Percentiles rank a stretch among this genome's conserved stretches.
These are phyloP conservation scores for Oceanodroma leucorhoa DNA, from an alignment of 2,797 vertebrate species.

Conservation along the genomic window DNA sequence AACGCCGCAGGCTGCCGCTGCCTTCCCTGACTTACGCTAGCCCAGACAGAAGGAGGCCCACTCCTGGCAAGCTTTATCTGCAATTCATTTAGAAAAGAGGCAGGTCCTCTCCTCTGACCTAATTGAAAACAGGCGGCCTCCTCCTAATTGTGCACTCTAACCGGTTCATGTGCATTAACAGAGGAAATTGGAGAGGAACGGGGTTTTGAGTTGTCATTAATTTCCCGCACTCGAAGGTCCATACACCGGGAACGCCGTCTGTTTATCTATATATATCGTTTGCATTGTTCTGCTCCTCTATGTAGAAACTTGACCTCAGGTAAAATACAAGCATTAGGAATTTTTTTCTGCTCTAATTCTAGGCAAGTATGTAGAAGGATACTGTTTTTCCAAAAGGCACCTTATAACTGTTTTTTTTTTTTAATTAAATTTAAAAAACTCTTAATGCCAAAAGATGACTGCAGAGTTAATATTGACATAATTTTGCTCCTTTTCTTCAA, in stretches of 20 bases:
- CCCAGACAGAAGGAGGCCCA: neutral
- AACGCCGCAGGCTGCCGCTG: neutral
- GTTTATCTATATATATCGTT: neutral
- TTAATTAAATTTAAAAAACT: neutral
- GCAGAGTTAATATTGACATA: neutral
- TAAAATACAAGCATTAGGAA: neutral
- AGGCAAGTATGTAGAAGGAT: neutral
- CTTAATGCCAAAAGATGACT: neutral
- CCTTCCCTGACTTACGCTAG: neutral
- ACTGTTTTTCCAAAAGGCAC: neutral
- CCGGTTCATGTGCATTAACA: neutral
- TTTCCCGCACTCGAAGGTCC: neutral
- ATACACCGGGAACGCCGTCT: neutral
- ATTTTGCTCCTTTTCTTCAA: neutral
- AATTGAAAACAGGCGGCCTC: conserved; percentile 21
- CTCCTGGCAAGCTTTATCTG: conserved; percentile 26
- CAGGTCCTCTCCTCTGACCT: conserved; percentile 10
- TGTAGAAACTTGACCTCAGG: neutral
- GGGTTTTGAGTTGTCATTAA: neutral
- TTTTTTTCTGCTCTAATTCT: neutral
- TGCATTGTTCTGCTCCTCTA: neutral
- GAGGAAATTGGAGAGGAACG: conserved; percentile 34
- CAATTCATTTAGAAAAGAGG: conserved; percentile 53
- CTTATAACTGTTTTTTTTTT: neutral
- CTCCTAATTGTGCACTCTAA: neutral